Conservation (phyloP, 2,797 vertebrate genomes). For the Pseudomugil tenellus region DNA sequence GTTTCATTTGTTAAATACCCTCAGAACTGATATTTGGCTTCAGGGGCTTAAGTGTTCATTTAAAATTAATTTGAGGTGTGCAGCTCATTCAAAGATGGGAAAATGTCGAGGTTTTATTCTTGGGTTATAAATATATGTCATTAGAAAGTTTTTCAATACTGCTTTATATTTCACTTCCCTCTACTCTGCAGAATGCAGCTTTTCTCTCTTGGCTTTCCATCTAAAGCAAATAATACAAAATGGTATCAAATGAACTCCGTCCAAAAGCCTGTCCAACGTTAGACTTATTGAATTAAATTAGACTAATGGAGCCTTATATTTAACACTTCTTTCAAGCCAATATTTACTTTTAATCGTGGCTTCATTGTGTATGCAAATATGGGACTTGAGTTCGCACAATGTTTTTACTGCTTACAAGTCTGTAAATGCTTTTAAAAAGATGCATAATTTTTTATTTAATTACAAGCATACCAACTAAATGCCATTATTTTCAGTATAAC, state of each 20-base stretch:
- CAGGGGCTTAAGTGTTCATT: conserved; percentile 36
- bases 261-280: conserved; percentile 30
- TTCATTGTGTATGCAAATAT: not conserved
- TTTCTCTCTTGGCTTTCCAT: conserved; percentile 57
- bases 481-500: not conserved
- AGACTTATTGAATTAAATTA: conserved; percentile 44
- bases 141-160: conserved; percentile 56
- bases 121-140: conserved; percentile 61
- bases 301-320: conserved; percentile 31
- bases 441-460: not conserved
- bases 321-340: conserved; percentile 3
- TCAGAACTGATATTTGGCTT: conserved; percentile 46
- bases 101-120: conserved; percentile 41
- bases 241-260: conserved; percentile 48
- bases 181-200: conserved; percentile 33
- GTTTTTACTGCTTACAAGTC: conserved; percentile 5
- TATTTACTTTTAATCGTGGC: conserved; percentile 18
- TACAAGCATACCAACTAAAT: not conserved
- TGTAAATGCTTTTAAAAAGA: conserved; percentile 1
- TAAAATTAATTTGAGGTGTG: conserved; percentile 48
- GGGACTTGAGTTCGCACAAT: conserved; percentile 15
- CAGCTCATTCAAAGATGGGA: conserved; percentile 32
- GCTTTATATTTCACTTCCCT: conserved; percentile 54
- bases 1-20: conserved; percentile 57
- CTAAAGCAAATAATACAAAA: conserved; percentile 67